Conservation (phyloP, 2,113 vertebrate genomes). For the Cynopterus brachyotis region DNA sequence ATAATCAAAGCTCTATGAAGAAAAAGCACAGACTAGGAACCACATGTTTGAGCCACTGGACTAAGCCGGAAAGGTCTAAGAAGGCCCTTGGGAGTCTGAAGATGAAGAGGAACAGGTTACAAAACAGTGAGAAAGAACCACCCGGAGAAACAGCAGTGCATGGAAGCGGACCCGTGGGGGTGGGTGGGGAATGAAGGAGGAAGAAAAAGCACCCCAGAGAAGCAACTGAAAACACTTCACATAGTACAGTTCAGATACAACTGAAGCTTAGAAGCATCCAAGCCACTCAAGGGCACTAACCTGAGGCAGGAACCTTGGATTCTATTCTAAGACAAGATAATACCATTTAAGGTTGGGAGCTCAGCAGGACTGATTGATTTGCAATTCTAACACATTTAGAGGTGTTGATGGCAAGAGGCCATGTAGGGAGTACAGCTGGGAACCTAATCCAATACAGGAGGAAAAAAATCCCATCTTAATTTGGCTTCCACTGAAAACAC, state of each 20-base stretch:
- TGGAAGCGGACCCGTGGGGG: neutral
- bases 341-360: neutral
- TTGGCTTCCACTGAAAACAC: neutral
- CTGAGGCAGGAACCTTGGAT: neutral
- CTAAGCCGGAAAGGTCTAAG: neutral
- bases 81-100: neutral
- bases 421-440: neutral
- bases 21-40: neutral
- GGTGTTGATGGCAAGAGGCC: neutral
- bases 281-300: neutral
- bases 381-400: slow-evolving; percentile 7
- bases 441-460: neutral
- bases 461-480: neutral
- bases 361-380: neutral
- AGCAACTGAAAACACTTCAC: neutral
- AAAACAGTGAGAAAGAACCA: neutral
- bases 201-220: neutral
- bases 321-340: neutral
- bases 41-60: neutral
- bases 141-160: neutral
- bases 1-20: neutral
- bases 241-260: neutral
- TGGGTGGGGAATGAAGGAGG: neutral
- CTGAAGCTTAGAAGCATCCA: neutral
- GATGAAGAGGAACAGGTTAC: neutral